Conservation (phyloP, 2,113 vertebrate species). For the Ovis canadensis region DNA sequence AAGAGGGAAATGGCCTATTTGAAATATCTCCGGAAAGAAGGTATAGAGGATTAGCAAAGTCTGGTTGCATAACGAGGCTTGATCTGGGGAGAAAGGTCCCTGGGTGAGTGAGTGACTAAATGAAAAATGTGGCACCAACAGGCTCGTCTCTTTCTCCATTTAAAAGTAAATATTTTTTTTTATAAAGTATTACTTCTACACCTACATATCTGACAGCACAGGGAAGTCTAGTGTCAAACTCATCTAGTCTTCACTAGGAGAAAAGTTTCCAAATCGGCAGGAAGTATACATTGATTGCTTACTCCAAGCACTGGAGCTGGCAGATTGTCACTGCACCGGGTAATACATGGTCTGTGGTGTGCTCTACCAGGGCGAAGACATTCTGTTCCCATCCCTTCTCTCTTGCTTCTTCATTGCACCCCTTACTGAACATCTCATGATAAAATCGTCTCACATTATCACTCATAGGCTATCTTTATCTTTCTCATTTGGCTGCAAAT, state of each 20-base stretch:
- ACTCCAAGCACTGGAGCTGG: neutral
- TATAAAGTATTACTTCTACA: neutral
- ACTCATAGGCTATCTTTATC: neutral
- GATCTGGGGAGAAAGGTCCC: neutral
- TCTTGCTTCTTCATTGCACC: neutral
- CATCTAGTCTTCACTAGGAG: neutral
- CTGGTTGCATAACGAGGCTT: neutral
- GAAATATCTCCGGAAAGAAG: neutral
- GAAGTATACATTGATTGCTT: neutral
- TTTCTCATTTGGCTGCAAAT: neutral
- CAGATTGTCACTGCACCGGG: rapidly evolving
- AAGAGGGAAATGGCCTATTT: neutral
- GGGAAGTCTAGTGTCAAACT: neutral
- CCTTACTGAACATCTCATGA: neutral
- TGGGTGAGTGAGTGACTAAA: neutral
- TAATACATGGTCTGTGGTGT: neutral
- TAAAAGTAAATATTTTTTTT: neutral
- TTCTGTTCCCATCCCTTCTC: too few species aligned
- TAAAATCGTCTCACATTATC: neutral
- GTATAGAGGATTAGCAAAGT: neutral
- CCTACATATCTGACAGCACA: neutral
- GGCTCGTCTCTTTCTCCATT: neutral
- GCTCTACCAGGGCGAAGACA: too few species aligned
- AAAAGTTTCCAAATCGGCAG: neutral
- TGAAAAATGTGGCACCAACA: neutral